A percentile compares a stretch with the other conserved stretches of the same genome.
Conservation (phyloP, 2,888 invertebrate species). For the Copidosoma aretas region DNA sequence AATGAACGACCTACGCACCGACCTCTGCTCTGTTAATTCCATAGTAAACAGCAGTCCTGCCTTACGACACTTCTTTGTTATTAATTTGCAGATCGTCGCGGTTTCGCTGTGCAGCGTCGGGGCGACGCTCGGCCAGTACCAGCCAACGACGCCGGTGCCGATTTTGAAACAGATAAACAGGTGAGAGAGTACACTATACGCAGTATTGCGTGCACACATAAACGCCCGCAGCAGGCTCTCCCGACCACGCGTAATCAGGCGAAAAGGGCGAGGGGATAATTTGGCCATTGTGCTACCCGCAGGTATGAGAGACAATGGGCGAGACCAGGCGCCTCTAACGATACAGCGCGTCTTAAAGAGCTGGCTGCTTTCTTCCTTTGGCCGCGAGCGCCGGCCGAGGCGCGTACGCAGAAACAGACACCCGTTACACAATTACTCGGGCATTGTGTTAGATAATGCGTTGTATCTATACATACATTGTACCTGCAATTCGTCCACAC, state of each 20-base stretch:
- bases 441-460: background rate
- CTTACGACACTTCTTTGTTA: background rate
- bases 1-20: no score
- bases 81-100: background rate
- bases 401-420: background rate
- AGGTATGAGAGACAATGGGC: constrained; percentile 23
- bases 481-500: no score
- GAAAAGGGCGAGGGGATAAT: constrained; percentile 11
- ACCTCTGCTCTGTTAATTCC: no score
- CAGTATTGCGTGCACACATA: no score
- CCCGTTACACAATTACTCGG: background rate
- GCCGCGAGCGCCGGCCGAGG: background rate
- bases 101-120: constrained; percentile 44
- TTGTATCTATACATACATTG: no score
- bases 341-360: background rate
- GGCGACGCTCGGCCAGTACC: constrained; percentile 52
- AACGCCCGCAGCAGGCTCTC: no score
- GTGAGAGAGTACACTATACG: constrained; percentile 44
- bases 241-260: constrained; percentile 15
- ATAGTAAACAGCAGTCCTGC: no score
- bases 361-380: no score
- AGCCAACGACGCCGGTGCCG: constrained; percentile 70
- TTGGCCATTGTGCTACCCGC: constrained; percentile 27
- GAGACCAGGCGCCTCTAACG: constrained; percentile 3
- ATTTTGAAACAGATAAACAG: constrained; percentile 88